Conservation (phyloP, 2,888 invertebrate species). For the Caradrina clavipalpis region DNA sequence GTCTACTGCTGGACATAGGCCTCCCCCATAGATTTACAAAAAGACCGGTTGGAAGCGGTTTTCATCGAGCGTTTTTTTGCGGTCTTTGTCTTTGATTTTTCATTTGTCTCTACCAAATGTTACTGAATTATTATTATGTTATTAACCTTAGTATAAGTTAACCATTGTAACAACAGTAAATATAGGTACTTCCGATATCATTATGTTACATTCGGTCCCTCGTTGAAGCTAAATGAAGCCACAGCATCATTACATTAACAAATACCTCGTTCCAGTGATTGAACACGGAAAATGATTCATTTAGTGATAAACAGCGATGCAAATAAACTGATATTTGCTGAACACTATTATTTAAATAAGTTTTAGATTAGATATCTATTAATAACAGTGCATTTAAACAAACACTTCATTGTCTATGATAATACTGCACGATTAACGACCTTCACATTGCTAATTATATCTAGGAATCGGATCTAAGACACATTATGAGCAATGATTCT, state of each 20-base stretch:
- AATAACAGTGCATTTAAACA: constrained; percentile 17
- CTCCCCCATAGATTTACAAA: too few species aligned
- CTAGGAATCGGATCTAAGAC: constrained; percentile 19
- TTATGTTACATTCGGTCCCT: background rate
- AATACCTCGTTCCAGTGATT: constrained; percentile 19
- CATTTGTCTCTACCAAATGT: too few species aligned
- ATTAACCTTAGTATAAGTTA: too few species aligned
- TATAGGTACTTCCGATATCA: too few species aligned
- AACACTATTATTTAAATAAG: constrained; percentile 10
- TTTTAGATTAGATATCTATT: constrained; percentile 34
- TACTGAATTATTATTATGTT: too few species aligned
- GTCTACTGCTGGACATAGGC: too few species aligned
- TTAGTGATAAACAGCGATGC: constrained; percentile 20
- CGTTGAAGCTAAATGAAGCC: constrained; percentile 15
- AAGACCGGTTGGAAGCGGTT: too few species aligned
- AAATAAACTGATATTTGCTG: constrained; percentile 25
- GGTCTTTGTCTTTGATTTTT: too few species aligned
- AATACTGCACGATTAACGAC: background rate
- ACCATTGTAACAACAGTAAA: too few species aligned
- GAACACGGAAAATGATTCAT: constrained; percentile 45
- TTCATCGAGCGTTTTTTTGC: too few species aligned
- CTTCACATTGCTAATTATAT: constrained; percentile 9
- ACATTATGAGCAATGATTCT: constrained; percentile 15
- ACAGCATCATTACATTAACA: constrained; percentile 2
- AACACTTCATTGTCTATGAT: constrained; percentile 20